Evolutionary conservation across 2,797 vertebrate species (phyloP).

Genomic region (Chiloscyllium punctatum): DNA sequence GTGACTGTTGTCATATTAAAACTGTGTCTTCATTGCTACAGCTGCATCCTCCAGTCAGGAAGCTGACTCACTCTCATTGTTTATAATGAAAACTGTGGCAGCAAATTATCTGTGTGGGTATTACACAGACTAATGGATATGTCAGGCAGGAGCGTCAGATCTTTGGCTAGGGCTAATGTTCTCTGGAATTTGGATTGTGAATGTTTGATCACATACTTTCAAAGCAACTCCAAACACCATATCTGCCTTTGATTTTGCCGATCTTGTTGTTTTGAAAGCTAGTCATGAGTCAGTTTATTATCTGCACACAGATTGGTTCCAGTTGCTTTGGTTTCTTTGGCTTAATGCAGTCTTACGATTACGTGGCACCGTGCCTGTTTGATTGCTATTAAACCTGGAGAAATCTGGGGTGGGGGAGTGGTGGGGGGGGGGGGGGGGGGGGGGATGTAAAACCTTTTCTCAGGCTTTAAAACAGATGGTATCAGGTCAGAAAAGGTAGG

Average conservation of each 20-base stretch:
- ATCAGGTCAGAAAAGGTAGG: not conserved
- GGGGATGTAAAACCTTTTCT: not conserved
- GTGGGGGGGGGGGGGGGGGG: too few species aligned
- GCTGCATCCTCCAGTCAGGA: not conserved
- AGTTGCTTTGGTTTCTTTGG: not conserved
- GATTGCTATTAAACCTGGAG: not conserved
- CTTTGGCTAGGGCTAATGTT: not conserved
- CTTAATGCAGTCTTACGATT: not conserved
- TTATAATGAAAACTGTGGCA: not conserved
- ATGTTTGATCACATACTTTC: not conserved
- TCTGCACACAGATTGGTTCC: not conserved
- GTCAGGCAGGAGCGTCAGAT: not conserved
- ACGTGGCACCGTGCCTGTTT: not conserved
- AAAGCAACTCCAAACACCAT: not conserved
- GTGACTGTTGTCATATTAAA: not conserved
- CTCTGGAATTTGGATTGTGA: not conserved
- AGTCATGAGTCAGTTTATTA: not conserved
- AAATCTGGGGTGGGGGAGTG: not conserved
- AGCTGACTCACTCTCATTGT: not conserved
- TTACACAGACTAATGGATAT: not conserved
- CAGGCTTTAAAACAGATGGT: not conserved
- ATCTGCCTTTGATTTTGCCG: not conserved
- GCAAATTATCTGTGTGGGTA: not conserved
- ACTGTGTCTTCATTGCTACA: not conserved
- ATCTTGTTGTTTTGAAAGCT: not conserved